Evolutionary conservation across 2,797 vertebrate species (phyloP), one percentile per base, ranked within the genome.

Genomic region (Sorex maritimensis): DNA sequence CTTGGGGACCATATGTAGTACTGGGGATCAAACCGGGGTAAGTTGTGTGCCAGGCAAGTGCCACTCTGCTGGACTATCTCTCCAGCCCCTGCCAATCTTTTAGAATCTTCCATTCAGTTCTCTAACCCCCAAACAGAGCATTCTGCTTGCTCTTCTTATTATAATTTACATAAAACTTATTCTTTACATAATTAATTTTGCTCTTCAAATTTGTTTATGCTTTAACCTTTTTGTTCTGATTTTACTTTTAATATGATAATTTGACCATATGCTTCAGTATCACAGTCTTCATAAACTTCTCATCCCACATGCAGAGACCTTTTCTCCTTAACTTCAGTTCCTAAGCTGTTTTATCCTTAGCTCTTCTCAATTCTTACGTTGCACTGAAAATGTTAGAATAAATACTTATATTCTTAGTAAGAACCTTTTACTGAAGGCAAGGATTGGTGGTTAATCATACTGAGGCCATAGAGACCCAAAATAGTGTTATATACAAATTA

Each of bases 311-410:
- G 6, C 0, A 23, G 34, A 92, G 24, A 49, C 5, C 19, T 14
- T 44, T 19, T 26, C 17, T 63, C 14, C 23, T 26, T 34, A 23
- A 9, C n/a, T 26, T 67, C 52, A 30, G 14, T 14, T 68, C 21
- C 0, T 6, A 2, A 24, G 28, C 28, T 72, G 19, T 79, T 67
- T 72, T 79, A 49, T 78, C 49, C 30, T 0, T 2, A 30, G 38
- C 11, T 17, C 19, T 1, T 65, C 10, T 82, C 13, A 41, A 24
- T n/a, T 73, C 91, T 55, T 81, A 58, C 68, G 89, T 81, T 30
- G 15, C 72, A 78, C 63, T 84, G 41, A 71, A 83, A 92, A 74
- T 86, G 67, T 75, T 41, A 11, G 5, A 80, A 38, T 61, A 69
- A 86, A 73, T 28, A 7, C 23, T 13, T 72, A 11, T 23, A 9